phyloP scores from a whole-genome alignment of 64 coral and sea anemone species.

The Astreopora myriophthalma region DNA sequence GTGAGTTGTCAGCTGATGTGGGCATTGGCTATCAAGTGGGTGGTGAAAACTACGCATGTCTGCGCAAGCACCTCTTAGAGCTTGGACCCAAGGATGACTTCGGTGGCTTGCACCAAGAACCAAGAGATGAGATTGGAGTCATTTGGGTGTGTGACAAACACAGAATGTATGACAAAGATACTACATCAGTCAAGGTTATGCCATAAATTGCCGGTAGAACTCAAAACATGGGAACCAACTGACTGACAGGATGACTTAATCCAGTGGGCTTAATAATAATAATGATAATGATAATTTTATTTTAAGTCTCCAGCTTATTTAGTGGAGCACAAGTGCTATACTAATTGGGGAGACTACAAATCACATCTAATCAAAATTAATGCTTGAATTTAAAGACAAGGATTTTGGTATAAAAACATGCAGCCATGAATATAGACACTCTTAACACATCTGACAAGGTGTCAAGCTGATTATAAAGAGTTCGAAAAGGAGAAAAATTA shows the following conservation, averaged over 20 bases:
- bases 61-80: slow-evolving; percentile 19
- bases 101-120: slow-evolving; percentile 73
- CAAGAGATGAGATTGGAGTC: slow-evolving; percentile 60
- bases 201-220: neutral
- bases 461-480: no score
- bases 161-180: slow-evolving; percentile 13
- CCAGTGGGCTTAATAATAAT: no score
- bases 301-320: no score
- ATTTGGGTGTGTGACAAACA: slow-evolving; percentile 79
- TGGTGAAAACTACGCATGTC: slow-evolving; percentile 46
- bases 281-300: no score
- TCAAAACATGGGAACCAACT: neutral
- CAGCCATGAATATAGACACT: no score
- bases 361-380: no score
- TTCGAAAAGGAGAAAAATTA: no score
- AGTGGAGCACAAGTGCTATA: no score
- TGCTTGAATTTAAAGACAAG: no score
- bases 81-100: slow-evolving; percentile 59
- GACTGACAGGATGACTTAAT: neutral
- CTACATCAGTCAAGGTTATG: neutral
- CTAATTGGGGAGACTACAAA: no score
- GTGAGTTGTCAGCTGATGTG: neutral
- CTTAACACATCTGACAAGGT: no score
- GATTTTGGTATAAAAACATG: no score
- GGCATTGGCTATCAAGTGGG: slow-evolving; percentile 37